A percentile compares a stretch with the other conserved stretches of the same genome.
Conservation (phyloP, 30 jellyfish, hydroid and myxozoan species). For the Morbakka virulenta region DNA sequence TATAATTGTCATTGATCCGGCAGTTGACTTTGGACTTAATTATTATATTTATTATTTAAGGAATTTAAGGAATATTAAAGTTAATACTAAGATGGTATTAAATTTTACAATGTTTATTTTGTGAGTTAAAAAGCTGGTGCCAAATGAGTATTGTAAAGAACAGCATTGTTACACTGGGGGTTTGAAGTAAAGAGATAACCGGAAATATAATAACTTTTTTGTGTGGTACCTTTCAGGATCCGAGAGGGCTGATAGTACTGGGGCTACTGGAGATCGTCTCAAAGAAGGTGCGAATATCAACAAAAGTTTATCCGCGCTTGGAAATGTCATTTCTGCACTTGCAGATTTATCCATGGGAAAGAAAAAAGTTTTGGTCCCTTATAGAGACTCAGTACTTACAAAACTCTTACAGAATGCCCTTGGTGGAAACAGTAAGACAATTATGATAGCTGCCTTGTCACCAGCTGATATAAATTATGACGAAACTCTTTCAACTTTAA, state of each 20-base stretch:
- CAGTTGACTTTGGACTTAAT: no score
- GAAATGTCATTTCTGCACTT: constrained; percentile 95
- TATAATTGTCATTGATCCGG: no score
- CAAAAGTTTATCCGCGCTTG: constrained; percentile 89
- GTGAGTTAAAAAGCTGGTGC: no score
- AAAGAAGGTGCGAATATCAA: constrained; percentile 98
- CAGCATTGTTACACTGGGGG: no score
- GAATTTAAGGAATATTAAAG: no score
- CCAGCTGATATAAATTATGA: constrained; percentile 97
- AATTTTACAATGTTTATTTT: no score
- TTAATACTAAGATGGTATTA: no score
- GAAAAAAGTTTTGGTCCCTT: constrained; percentile 94
- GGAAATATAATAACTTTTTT: no score
- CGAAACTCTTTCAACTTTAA: constrained; percentile 88
- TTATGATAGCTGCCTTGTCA: constrained; percentile 97
- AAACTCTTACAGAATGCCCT: constrained; percentile 92
- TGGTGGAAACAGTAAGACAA: constrained; percentile 99
- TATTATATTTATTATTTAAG: no score
- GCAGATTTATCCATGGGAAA: constrained; percentile 98
- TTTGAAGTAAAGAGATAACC: no score
- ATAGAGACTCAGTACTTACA: constrained; percentile 98
- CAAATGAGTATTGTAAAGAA: no score
- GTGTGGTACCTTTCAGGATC: no score
- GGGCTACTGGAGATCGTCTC: constrained; percentile 99
- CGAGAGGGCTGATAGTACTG: constrained; percentile 97